phyloP scores from a whole-genome alignment of 2,797 vertebrate species.

The Anguilla obscura region DNA sequence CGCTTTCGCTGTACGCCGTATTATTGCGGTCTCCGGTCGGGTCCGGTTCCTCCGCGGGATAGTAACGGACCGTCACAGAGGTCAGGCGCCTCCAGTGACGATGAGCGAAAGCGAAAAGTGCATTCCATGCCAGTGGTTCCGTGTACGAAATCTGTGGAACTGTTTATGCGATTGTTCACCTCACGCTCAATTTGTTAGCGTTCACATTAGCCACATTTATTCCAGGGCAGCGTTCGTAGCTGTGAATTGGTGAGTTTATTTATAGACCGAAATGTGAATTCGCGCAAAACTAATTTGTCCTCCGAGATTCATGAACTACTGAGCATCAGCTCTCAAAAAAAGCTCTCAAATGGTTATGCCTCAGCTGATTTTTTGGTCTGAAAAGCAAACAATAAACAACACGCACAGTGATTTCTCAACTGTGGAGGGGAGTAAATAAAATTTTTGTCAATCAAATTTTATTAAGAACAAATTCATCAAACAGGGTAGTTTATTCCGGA shows the following conservation, averaged over 20 bases:
- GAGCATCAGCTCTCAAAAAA: not conserved
- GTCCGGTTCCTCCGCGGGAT: not conserved
- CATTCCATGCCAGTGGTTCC: conserved; percentile 1
- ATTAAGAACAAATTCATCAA: not conserved
- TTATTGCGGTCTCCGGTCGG: not conserved
- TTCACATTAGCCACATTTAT: not conserved
- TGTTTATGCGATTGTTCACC: not conserved
- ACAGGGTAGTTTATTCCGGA: not conserved
- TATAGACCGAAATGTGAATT: not conserved
- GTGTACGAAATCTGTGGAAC: not conserved
- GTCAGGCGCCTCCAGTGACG: not conserved
- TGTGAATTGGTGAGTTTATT: not conserved
- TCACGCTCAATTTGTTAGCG: not conserved
- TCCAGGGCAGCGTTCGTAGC: not conserved
- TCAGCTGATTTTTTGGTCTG: not conserved
- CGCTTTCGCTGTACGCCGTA: not conserved
- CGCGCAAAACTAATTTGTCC: not conserved
- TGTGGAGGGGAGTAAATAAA: not conserved
- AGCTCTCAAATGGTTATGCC: not conserved
- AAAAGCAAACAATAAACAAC: not conserved
- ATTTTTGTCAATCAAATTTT: not conserved
- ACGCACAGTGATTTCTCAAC: not conserved
- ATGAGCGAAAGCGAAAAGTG: not conserved
- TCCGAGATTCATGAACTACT: not conserved
- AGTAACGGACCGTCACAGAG: not conserved